Evolutionary conservation across 2,888 invertebrate species (phyloP).

Genomic region (Cephus rjabovi): DNA sequence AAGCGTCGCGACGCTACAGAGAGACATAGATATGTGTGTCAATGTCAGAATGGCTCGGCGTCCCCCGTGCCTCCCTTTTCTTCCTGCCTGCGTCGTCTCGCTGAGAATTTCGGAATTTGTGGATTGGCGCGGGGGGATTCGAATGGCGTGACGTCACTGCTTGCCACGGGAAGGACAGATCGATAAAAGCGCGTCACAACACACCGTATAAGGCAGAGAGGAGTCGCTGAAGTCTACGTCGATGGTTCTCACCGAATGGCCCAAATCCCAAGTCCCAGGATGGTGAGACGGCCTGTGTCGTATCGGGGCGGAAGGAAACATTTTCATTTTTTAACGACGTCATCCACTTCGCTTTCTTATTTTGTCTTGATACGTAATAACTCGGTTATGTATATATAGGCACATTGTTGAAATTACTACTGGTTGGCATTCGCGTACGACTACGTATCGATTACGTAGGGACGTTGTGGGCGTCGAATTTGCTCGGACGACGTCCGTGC

Average conservation of each 20-base stretch:
- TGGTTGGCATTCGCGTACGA: neutral
- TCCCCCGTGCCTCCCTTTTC: neutral
- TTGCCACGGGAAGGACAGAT: constrained; percentile 33
- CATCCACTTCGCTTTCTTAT: neutral
- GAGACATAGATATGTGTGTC: neutral
- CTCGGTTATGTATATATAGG: neutral
- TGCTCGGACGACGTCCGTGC: neutral
- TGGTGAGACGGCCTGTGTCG: neutral
- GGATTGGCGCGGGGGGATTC: constrained; percentile 35
- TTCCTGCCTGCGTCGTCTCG: neutral
- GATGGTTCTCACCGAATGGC: neutral
- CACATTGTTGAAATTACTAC: neutral
- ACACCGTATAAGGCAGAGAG: constrained; percentile 26
- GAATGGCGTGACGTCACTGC: constrained; percentile 45
- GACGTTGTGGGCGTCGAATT: neutral
- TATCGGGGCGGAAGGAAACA: neutral
- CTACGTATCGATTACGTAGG: neutral
- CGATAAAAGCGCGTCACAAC: constrained; percentile 40
- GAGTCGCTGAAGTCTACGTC: neutral
- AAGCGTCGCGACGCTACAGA: neutral
- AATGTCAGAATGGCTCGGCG: neutral
- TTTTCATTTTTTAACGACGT: neutral
- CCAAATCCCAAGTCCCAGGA: neutral
- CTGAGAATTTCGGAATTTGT: neutral
- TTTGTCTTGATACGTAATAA: neutral